Evolutionary conservation across 2,888 invertebrate genomes (phyloP).

Genomic region (Teinopalpus imperialis): DNA sequence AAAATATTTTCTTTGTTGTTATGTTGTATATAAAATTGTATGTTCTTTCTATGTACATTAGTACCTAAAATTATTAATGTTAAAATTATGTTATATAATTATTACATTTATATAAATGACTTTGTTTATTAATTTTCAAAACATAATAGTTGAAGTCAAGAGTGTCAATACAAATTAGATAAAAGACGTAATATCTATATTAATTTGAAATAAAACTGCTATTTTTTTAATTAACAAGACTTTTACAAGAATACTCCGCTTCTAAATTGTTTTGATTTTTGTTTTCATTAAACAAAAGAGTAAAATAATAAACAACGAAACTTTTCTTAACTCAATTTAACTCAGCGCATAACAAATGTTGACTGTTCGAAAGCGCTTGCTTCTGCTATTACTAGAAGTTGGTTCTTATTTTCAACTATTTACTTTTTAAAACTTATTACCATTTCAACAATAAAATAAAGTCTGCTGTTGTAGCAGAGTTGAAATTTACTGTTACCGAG

Average conservation of each 20-base stretch:
- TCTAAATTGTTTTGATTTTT: constrained; percentile 10
- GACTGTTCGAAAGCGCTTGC: constrained; percentile 23
- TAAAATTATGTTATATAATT: too few species aligned
- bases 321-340: constrained; percentile 26
- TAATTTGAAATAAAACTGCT: not conserved
- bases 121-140: too few species aligned
- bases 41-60: too few species aligned
- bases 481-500: not conserved
- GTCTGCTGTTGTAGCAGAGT: constrained; percentile 1
- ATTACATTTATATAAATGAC: too few species aligned
- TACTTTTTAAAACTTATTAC: constrained; percentile 23
- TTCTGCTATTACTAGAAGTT: constrained; percentile 20
- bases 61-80: too few species aligned
- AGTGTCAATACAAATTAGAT: too few species aligned
- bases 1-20: too few species aligned
- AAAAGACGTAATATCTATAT: not conserved
- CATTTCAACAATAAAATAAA: constrained; percentile 14
- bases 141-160: too few species aligned
- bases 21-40: too few species aligned
- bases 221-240: too few species aligned
- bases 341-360: constrained; percentile 25
- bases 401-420: constrained; percentile 23
- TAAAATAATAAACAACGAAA: constrained; percentile 23
- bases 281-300: constrained; percentile 21
- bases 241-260: too few species aligned